Evolutionary conservation across 2,888 invertebrate species (phyloP), one percentile per base, ranked within the genome.

Genomic region (Allophyes oxyacanthae): DNA sequence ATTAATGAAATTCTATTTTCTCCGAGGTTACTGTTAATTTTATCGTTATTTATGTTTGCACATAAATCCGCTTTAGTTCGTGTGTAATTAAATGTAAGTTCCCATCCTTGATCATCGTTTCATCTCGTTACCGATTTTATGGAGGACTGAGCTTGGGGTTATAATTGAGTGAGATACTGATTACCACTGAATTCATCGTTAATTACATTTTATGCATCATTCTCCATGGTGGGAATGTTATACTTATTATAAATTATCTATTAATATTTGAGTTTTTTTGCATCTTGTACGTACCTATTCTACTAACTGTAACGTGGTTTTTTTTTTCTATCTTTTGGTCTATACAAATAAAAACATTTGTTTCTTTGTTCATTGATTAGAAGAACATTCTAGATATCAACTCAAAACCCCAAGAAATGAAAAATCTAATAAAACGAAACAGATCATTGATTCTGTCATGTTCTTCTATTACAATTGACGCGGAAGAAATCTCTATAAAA

Each of bases 1-100:
- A 85, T 84, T 84, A 85, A 84, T 81, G 81, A 81, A 81, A 82
- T 79, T 83, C 82, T 83, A 82, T 83, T 84, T 83, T 69, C 72
- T 73, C 68, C 38, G 62, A 75, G 72, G 75, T 71, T 62, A 70
- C 70, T 75, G 80, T 81, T 84, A 77, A 80, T 78, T 78, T 77
- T 73, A 76, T 75, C 73, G 77, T 79, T 81, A 73, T 74, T 72
- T 67, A 75, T 78, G 77, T 77, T 68, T 56, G 59, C 54, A 43
- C 58, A 64, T 77, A 61, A 67, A 63, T 74, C 55, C 44, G 42
- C 45, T 59, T 72, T 54, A 60, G 59, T 60, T 74, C 49, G 53
- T 40, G 64, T 61, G 61, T 66, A 66, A 76, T 76, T 60, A 74
- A 68, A 73, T 72, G 62, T 51, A 60, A 66, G 41, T 71, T 45